A percentile compares a stretch with the other conserved stretches of the same genome.
Conservation (phyloP, 2,113 vertebrate genomes). For the Varanus komodoensis region DNA sequence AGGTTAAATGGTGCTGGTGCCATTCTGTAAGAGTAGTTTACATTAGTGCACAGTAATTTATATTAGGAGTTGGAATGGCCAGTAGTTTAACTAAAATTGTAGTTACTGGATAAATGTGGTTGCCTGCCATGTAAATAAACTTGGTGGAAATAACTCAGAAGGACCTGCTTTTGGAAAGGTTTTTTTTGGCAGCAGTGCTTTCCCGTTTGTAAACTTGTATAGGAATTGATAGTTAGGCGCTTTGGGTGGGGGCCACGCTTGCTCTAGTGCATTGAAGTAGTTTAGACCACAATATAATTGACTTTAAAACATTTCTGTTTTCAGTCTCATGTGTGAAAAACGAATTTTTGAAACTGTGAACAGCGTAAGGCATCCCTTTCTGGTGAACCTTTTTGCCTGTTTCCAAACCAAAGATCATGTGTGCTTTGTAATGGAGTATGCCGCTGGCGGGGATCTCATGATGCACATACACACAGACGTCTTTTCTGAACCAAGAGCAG, state of each 20-base stretch:
- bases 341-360: constrained; percentile 99
- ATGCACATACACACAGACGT: constrained; percentile 99
- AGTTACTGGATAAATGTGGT: not conserved
- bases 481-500: constrained; percentile 95
- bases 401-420: constrained; percentile 99
- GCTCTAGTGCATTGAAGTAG: not conserved
- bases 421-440: constrained; percentile 99
- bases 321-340: constrained; percentile 98
- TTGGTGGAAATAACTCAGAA: not conserved
- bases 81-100: not conserved
- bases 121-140: not conserved
- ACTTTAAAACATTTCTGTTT: constrained; percentile 51
- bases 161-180: not conserved
- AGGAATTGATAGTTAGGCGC: not conserved
- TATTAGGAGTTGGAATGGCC: not conserved
- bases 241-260: not conserved
- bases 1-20: too few relatives aligned
- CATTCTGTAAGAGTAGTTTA: too few relatives aligned
- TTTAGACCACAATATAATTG: constrained; percentile 18
- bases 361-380: constrained; percentile 97
- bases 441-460: constrained; percentile 98
- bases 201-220: not conserved
- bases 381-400: constrained; percentile 99
- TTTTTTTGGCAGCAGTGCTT: not conserved
- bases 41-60: too few relatives aligned